Evolutionary conservation across 2,113 vertebrate species (phyloP).

Genomic region (Hipposideros armiger): DNA sequence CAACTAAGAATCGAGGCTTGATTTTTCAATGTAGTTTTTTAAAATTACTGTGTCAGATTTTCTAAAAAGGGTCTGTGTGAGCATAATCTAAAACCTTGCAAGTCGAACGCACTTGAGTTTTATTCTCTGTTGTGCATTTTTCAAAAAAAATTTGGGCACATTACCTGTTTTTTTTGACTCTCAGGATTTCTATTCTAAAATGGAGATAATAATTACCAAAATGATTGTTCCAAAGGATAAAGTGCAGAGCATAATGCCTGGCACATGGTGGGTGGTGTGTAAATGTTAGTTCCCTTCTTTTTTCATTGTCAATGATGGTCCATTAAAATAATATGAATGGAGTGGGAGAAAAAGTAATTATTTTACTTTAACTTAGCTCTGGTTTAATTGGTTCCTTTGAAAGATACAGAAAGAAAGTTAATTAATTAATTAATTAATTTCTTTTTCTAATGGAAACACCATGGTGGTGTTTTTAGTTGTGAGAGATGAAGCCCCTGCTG

Average conservation of each 20-base stretch:
- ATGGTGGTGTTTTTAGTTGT: not conserved
- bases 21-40: not conserved
- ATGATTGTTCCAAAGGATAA: not conserved
- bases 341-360: not conserved
- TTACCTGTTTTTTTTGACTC: not conserved
- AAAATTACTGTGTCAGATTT: not conserved
- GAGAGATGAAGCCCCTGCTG: not conserved
- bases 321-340: not conserved
- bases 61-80: not conserved
- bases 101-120: not conserved
- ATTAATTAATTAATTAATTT: too few relatives aligned
- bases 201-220: conserved; percentile 15
- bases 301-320: not conserved
- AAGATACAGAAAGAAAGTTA: not conserved
- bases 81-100: not conserved
- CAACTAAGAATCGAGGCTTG: not conserved
- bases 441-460: not conserved
- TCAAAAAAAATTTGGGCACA: not conserved
- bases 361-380: not conserved
- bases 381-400: not conserved
- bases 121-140: conserved; percentile 13
- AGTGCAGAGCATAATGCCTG: not conserved
- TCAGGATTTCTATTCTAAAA: not conserved
- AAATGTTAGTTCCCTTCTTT: not conserved
- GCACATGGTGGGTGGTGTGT: not conserved